Evolutionary conservation across 1,140 invertebrate species (phyloP).

Genomic region (Maniola jurtina): DNA sequence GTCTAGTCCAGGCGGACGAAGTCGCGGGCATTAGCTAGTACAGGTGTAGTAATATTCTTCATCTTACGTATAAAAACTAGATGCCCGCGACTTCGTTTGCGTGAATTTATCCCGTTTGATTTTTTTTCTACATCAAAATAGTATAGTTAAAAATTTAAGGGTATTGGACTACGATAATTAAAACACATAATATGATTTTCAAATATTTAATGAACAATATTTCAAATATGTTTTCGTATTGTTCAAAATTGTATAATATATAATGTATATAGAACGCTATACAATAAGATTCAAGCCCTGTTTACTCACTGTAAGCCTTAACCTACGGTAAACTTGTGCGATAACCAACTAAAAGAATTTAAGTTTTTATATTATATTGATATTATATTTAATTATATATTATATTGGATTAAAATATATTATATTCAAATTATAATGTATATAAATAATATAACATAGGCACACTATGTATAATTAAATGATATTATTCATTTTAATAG

Average conservation of each 20-base stretch:
- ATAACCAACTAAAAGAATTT: slow-evolving; percentile 16
- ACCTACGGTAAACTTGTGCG: slow-evolving; percentile 41
- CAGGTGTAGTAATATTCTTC: too few relatives aligned
- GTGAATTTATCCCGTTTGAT: too few relatives aligned
- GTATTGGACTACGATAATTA: background rate
- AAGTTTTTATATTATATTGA: background rate
- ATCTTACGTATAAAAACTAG: too few relatives aligned
- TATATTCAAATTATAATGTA: too few relatives aligned
- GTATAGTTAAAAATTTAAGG: too few relatives aligned
- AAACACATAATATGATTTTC: slow-evolving; percentile 50
- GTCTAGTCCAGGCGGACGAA: too few relatives aligned
- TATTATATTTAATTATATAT: background rate
- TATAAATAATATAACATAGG: too few relatives aligned
- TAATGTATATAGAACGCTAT: slow-evolving; percentile 70
- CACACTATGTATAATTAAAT: too few relatives aligned
- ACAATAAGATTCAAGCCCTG: slow-evolving; percentile 73
- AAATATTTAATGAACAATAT: slow-evolving; percentile 75
- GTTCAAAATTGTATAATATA: slow-evolving; percentile 73
- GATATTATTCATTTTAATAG: too few relatives aligned
- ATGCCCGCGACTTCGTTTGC: too few relatives aligned
- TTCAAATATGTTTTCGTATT: slow-evolving; percentile 68
- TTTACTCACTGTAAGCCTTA: slow-evolving; percentile 73
- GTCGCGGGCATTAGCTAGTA: too few relatives aligned
- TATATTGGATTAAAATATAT: background rate
- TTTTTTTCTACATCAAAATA: too few relatives aligned